Evolutionary conservation across 2,113 vertebrate species (phyloP).

Genomic region (Aegotheles bennettii): DNA sequence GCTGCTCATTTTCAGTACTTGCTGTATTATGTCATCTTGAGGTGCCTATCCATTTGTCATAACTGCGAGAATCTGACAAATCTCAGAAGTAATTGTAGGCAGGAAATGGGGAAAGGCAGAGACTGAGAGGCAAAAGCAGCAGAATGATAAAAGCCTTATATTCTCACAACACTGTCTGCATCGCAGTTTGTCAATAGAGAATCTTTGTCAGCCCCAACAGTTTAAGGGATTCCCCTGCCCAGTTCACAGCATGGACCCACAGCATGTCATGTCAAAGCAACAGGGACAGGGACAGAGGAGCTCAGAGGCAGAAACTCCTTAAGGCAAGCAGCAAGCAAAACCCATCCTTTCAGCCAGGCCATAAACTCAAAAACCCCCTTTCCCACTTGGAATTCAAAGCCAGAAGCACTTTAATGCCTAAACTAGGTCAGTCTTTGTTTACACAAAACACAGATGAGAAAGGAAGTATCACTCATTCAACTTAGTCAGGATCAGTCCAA

Average conservation of each 20-base stretch:
- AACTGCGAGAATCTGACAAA: background rate
- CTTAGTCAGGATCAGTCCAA: background rate
- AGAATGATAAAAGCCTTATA: background rate
- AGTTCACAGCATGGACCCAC: background rate
- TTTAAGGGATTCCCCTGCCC: background rate
- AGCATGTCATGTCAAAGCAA: background rate
- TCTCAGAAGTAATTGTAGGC: background rate
- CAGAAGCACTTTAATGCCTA: conserved; percentile 33
- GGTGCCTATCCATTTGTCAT: background rate
- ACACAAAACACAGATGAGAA: conserved; percentile 47
- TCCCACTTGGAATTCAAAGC: conserved; percentile 17
- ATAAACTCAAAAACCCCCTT: background rate
- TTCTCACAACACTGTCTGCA: background rate
- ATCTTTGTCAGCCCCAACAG: background rate
- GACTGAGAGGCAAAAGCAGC: background rate
- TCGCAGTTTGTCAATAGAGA: background rate
- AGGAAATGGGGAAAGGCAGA: background rate
- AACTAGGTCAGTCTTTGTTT: conserved; percentile 61
- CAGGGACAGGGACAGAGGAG: background rate
- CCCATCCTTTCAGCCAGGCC: background rate
- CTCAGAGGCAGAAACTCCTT: background rate
- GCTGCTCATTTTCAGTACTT: background rate
- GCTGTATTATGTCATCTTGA: background rate
- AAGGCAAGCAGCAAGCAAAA: background rate
- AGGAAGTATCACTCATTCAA: conserved; percentile 17